Base-by-base conservation (phyloP, 2,888 invertebrate genomes). In the Argyresthia goedartella region DNA sequence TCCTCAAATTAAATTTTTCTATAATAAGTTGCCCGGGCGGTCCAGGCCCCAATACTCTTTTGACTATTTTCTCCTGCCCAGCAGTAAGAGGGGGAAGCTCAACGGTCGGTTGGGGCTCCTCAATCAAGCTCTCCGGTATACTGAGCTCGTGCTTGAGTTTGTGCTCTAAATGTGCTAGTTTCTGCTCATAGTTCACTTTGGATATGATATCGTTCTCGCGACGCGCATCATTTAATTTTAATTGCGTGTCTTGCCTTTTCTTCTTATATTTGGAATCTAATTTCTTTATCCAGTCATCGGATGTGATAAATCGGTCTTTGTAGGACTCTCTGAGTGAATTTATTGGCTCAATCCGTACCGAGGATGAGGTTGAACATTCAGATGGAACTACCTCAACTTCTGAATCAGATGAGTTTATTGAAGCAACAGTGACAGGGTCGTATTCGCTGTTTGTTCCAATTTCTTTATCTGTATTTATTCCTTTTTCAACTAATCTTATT, bases 1-100 rank as follows among this genome's bases (percentile, higher is more conserved):
- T 87, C 60, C 77, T 77, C 56, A 87, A 71, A 64, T 80, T 84
- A 64, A 87, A 88, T 62, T 87, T 87, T 60, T 86, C 81, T 1
- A 89, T 88, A 7, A 95, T 76, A 15, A 95, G 85, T 70, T 95
- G 90, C 49, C 90, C 88, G 0, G 89, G 80, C 1, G 90, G 88
- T 1, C 89, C 89, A 0, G 87, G 81, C 0, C 87, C 82, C 1
- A 92, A 72, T 0, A 91, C 91, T 41, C 74, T 77, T 50, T 88
- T 87, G 0, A 93, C 88, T 50, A 88, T 65, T 34, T 79, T 76
- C 55, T 90, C 82, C 69, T 94, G 93, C 35, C 91, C 91, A 0
- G 88, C 81, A 0, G 92, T 92, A n/a, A 95, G 72, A 51, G 89
- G 88, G 0, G 92, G 90, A 42, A 92, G 55, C 57, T 82, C 84